These are phyloP conservation scores for Edolisoma coerulescens DNA, from an alignment of 2,113 vertebrate genomes.

Conservation along the genomic window DNA sequence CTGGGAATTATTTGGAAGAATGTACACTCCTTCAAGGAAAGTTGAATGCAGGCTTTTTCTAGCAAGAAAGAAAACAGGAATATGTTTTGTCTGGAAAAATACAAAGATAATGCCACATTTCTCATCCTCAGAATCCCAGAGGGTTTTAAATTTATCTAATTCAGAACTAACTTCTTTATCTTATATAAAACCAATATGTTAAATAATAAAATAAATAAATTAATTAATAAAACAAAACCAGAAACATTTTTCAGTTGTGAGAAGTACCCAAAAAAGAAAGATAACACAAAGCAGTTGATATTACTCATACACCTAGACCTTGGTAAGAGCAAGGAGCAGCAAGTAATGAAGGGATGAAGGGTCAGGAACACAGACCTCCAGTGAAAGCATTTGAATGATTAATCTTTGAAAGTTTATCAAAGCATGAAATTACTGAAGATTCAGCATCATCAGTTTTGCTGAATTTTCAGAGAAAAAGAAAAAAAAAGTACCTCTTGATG, in stretches of 20 bases:
- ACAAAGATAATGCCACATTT: neutral
- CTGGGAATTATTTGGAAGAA: neutral
- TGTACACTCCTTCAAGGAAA: neutral
- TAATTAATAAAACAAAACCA: neutral
- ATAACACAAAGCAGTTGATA: neutral
- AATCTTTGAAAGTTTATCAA: neutral
- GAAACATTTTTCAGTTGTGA: neutral
- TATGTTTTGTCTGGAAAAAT: neutral
- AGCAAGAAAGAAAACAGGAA: neutral
- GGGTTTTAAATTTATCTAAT: neutral
- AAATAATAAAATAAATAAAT: neutral
- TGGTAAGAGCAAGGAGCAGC: neutral
- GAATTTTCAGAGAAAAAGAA: neutral
- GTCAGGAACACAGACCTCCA: neutral
- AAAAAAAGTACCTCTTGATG: neutral
- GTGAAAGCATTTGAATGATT: neutral
- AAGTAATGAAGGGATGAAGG: neutral
- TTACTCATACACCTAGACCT: neutral
- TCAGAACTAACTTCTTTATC: neutral
- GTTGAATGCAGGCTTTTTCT: neutral
- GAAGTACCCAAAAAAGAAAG: neutral
- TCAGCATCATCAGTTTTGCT: neutral
- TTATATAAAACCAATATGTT: neutral
- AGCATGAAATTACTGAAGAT: neutral
- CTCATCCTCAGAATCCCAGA: neutral